These are phyloP conservation scores for Thamnaconus septentrionalis DNA, from an alignment of 2,113 vertebrate species.

Conservation along the genomic window DNA sequence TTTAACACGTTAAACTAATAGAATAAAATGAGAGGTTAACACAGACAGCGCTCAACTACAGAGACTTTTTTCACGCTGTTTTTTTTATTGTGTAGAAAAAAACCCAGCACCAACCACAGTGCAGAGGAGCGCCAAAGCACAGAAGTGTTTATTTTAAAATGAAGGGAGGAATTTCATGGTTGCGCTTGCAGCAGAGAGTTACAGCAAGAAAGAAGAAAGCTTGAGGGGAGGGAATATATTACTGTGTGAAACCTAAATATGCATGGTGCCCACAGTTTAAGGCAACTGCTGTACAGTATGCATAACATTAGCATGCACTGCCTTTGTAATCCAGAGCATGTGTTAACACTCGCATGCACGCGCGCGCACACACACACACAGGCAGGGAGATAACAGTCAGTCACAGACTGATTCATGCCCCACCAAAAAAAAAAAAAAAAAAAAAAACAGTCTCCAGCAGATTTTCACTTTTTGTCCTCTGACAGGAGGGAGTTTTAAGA, in stretches of 20 bases:
- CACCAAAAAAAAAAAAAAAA: neutral
- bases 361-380: too few relatives aligned
- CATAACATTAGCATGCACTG: conserved; percentile 3
- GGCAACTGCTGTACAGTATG: conserved; percentile 3
- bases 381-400: neutral
- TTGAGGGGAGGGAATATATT: conserved; percentile 13
- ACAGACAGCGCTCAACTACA: neutral
- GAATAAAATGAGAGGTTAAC: neutral
- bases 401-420: too few relatives aligned
- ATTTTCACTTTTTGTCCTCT: neutral
- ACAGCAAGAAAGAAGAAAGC: conserved; percentile 23
- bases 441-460: neutral
- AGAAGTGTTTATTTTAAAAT: conserved; percentile 31
- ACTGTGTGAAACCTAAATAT: conserved; percentile 23
- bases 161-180: conserved; percentile 15
- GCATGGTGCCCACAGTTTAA: conserved; percentile 25
- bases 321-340: neutral
- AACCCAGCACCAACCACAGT: neutral
- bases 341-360: neutral
- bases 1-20: too few relatives aligned
- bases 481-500: conserved; percentile 7
- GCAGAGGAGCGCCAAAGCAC: neutral
- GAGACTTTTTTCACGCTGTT: too few relatives aligned
- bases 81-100: neutral
- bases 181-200: conserved; percentile 8